A percentile compares a stretch with the other conserved stretches of the same genome.
These are phyloP conservation scores for Andrena haemorrhoa DNA, from an alignment of 2,888 invertebrate species.

Conservation along the genomic window DNA sequence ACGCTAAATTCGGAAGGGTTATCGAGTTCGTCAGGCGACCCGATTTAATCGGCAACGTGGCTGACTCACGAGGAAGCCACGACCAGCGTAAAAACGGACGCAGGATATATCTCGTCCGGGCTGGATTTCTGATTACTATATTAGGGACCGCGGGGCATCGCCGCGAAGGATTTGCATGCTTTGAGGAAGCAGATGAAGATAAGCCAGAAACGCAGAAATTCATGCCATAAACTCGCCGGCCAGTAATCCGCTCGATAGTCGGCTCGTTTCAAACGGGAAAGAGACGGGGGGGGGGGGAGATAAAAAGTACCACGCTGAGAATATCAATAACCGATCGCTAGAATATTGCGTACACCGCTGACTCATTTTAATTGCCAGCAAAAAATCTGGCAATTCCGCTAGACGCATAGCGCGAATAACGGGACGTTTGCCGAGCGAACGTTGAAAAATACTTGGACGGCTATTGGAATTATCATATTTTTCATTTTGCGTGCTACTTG, in stretches of 20 bases:
- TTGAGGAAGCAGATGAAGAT: conserved; percentile 21
- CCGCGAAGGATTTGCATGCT: conserved; percentile 6
- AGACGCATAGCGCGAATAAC: neutral
- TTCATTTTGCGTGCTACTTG: neutral
- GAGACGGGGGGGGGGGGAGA: neutral
- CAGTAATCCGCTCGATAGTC: conserved; percentile 10
- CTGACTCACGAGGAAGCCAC: neutral
- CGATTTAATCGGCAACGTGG: neutral
- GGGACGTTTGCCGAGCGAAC: neutral
- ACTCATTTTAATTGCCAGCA: conserved; percentile 30
- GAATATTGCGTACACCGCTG: conserved; percentile 19
- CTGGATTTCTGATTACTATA: conserved; percentile 2
- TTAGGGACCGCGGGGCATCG: neutral
- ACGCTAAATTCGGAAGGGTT: neutral
- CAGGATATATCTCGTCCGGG: neutral
- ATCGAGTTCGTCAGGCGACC: neutral
- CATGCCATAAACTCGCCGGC: neutral
- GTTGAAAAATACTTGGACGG: neutral
- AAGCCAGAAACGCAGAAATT: conserved; percentile 19
- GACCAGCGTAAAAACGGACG: neutral
- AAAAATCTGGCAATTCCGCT: conserved; percentile 17
- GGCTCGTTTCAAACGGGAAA: neutral
- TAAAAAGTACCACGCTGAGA: conserved; percentile 1
- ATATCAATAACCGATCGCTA: conserved; percentile 40
- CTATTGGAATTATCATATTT: neutral